Percentiles rank a stretch among this genome's conserved stretches.
phyloP scores from a whole-genome alignment of 2,888 invertebrate genomes.

The Bombyx huttoni region DNA sequence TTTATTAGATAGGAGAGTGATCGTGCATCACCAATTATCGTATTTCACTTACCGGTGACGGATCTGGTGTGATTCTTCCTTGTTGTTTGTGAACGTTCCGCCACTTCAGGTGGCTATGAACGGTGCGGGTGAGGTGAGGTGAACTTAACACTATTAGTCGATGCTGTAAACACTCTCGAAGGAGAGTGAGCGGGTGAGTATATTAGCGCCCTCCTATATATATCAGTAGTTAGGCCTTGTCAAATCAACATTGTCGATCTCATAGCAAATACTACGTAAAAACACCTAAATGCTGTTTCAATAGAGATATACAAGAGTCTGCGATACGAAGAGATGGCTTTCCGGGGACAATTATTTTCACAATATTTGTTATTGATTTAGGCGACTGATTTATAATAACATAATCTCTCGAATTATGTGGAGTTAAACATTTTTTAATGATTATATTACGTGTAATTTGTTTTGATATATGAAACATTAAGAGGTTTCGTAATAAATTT shows the following conservation, averaged over 20 bases:
- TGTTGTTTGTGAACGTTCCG: slow-evolving; percentile 39
- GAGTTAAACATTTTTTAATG: no score
- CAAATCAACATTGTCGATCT: slow-evolving; percentile 47
- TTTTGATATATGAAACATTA: no score
- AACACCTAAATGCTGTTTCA: slow-evolving; percentile 55
- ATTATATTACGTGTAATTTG: no score
- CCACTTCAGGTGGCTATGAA: slow-evolving; percentile 65
- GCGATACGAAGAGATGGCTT: slow-evolving; percentile 14
- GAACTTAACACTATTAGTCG: slow-evolving; percentile 47
- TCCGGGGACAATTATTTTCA: slow-evolving; percentile 4
- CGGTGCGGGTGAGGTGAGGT: slow-evolving; percentile 34
- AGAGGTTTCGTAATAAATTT: no score
- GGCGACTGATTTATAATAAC: not conserved
- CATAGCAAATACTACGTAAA: slow-evolving; percentile 53
- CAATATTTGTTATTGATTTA: not conserved
- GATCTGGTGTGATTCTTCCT: slow-evolving; percentile 34
- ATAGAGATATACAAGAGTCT: slow-evolving; percentile 27
- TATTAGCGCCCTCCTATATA: slow-evolving; percentile 29
- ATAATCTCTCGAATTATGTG: not conserved
- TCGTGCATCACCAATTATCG: slow-evolving; percentile 30
- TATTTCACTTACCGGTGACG: slow-evolving; percentile 41
- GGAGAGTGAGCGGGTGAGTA: slow-evolving; percentile 40
- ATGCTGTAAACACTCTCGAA: slow-evolving; percentile 46
- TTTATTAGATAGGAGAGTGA: slow-evolving; percentile 7
- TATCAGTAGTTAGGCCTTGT: slow-evolving; percentile 34